These are phyloP conservation scores for Toxonevra muliebris DNA, from an alignment of 2,888 invertebrate genomes.

Conservation along the genomic window DNA sequence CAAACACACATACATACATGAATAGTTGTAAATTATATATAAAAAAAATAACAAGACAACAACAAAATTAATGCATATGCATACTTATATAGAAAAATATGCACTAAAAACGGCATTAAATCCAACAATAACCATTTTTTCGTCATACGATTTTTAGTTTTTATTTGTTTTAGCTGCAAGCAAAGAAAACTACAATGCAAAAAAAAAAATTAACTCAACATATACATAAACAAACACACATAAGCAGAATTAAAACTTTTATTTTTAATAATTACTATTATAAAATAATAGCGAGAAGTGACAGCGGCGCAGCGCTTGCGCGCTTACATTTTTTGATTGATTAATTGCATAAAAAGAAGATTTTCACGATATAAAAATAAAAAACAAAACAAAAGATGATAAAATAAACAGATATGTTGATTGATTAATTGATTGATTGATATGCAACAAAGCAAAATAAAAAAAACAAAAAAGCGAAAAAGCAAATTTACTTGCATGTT, in stretches of 20 bases:
- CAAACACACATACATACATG: constrained; percentile 9
- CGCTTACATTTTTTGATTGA: too few species aligned
- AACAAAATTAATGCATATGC: constrained; percentile 9
- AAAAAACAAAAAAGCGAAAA: constrained; percentile 4
- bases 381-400: constrained; percentile 10
- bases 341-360: too few species aligned
- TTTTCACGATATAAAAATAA: too few species aligned
- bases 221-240: not conserved
- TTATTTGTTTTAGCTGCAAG: too few species aligned
- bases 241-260: constrained; percentile 8
- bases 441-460: constrained; percentile 10
- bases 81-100: too few species aligned
- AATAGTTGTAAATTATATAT: not conserved
- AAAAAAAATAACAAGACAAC: not conserved
- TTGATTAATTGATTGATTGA: not conserved
- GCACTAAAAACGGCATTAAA: too few species aligned
- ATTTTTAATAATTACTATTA: constrained; percentile 16
- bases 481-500: constrained; percentile 15
- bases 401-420: not conserved
- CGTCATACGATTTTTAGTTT: too few species aligned
- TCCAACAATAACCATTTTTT: too few species aligned
- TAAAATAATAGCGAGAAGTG: not conserved
- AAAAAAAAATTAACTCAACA: not conserved
- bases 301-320: too few species aligned
- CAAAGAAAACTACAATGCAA: not conserved